These are phyloP conservation scores for Enoplosus armatus DNA, from an alignment of 2,797 vertebrate genomes.

Conservation along the genomic window DNA sequence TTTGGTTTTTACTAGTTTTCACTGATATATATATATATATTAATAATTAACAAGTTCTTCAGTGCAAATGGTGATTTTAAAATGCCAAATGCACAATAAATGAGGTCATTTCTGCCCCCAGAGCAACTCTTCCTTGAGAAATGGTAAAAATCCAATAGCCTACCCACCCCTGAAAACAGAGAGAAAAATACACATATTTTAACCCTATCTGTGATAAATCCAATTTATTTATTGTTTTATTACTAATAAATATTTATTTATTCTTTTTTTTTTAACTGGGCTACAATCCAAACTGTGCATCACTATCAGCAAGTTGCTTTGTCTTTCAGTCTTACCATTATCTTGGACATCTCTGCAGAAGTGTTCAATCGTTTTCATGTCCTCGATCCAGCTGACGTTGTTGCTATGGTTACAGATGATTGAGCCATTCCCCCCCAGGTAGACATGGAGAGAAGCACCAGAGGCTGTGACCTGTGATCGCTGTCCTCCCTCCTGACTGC, in stretches of 20 bases:
- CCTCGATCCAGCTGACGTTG: slow-evolving; percentile 33
- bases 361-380: accelerated
- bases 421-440: background rate
- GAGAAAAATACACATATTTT: background rate
- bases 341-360: background rate
- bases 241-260: too few species aligned
- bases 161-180: too few species aligned
- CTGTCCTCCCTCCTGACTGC: slow-evolving; percentile 4
- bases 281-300: background rate
- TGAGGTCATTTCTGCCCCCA: background rate
- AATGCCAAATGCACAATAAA: background rate
- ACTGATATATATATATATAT: too few species aligned
- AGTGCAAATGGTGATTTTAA: too few species aligned
- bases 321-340: background rate
- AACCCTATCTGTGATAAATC: background rate
- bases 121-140: background rate
- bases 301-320: background rate
- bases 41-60: background rate
- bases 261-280: too few species aligned
- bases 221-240: background rate
- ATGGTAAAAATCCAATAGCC: background rate
- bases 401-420: slow-evolving; percentile 76
- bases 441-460: background rate
- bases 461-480: background rate
- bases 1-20: background rate